Evolutionary conservation across 2,797 vertebrate genomes (phyloP).

Genomic region (Gymnodraco acuticeps): DNA sequence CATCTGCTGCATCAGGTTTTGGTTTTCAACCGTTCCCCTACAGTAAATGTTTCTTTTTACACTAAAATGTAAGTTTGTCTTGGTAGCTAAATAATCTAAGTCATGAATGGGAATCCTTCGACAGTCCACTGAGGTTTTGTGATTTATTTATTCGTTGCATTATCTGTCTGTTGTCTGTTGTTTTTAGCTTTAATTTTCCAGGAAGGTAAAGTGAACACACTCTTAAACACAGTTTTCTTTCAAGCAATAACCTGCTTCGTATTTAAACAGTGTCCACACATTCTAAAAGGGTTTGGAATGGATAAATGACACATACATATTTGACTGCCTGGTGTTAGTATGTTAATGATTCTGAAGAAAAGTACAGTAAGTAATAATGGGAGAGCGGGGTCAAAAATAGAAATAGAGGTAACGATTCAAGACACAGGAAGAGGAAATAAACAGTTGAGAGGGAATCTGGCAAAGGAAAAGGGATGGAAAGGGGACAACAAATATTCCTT

Average conservation of each 20-base stretch:
- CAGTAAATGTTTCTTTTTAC: too few species aligned
- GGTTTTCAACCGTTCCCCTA: too few species aligned
- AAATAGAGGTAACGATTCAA: background rate
- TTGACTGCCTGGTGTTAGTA: background rate
- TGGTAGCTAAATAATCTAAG: too few species aligned
- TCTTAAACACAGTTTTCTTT: constrained; percentile 9
- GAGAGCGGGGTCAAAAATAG: background rate
- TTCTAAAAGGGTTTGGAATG: constrained; percentile 20
- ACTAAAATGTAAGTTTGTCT: too few species aligned
- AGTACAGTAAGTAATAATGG: too few species aligned
- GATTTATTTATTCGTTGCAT: too few species aligned
- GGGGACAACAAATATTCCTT: background rate
- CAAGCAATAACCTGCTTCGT: constrained; percentile 8
- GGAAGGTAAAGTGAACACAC: background rate
- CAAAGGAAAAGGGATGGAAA: background rate
- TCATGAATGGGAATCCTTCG: too few species aligned
- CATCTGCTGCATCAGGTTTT: too few species aligned
- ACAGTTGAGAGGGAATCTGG: background rate
- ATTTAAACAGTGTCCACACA: constrained; percentile 40
- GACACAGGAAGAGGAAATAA: background rate
- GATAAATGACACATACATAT: background rate
- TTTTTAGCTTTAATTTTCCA: constrained; percentile 7
- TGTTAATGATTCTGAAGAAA: background rate
- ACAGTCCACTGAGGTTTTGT: too few species aligned
- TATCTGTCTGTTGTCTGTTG: constrained; percentile 11